Evolutionary conservation across 2,797 vertebrate genomes (phyloP), one percentile per base, ranked within the genome.

Genomic region (Cuniculus paca): DNA sequence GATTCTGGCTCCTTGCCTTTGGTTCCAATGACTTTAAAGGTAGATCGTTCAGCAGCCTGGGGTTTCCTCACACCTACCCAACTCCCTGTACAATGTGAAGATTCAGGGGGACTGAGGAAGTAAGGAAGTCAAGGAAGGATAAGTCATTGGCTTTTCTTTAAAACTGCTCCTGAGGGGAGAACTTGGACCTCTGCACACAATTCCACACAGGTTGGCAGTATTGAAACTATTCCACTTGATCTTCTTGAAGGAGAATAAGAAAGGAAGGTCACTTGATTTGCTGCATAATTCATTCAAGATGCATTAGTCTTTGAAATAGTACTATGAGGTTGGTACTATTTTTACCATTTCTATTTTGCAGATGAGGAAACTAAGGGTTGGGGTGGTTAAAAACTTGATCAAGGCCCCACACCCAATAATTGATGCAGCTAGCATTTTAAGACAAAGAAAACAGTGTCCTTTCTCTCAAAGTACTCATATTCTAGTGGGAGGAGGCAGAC

Each of bases 1-100:
- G 94, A 98, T 98, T 98, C 98, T 98, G 98, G 97, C 97, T 98
- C 97, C 96, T 92, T 98, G 97, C 98, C 98, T 98, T 97, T 98
- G 92, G 97, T 96, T 96, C 98, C 72, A 26, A 94, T 48, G 97
- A 96, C 68, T 19, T 97, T 84, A 85, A 68, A 0, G 97, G 97
- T 97, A 90, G 97, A 95, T 94, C 0, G 0, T 87, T 90, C 1
- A 11, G 85, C 75, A 95, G 85, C 0, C 0, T 90, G 94, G 65
- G 86, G 72, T 88, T 98, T 97, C 90, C 91, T 95, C 58, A 88
- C 36, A 52, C 63, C 36, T 70, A 54, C 45, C 72, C 86, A 88
- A 65, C 42, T 81, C 87, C 82, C 1, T 0, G 26, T 65, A 82
- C 79, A 96, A 0, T 20, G 42, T 68, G 75, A 60, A 1, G 2